Base-by-base conservation (phyloP, 2,888 invertebrate species). In the Chouioia cunea region DNA sequence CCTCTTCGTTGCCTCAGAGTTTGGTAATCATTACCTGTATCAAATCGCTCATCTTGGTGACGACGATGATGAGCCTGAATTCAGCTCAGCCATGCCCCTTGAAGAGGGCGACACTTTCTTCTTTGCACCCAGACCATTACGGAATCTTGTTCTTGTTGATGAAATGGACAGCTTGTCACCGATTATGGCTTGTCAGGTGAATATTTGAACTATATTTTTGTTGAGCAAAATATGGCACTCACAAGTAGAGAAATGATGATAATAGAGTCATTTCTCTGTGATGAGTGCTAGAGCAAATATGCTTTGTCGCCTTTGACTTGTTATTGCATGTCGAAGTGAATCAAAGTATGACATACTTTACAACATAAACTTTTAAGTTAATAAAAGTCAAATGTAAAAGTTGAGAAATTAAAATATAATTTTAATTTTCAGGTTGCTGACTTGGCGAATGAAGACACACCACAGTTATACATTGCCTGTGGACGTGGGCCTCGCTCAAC, bases 61-160 rank as follows among this genome's bases (percentile, higher is more conserved):
- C 87, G 98, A 99, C 82, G 99, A 99, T 84, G 99, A 98, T 85
- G 99, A 99, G 82, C 95, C 98, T 0, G 98, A 99, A 84, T 99
- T 99, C 85, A 97, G 97, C 85, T 97, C 97, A 16, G 97, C 97
- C 0, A 97, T 97, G 95, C 97, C 97, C 0, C 86, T 99, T 56
- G 99, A 99, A 86, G 99, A 99, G 86, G 99, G 98, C 8, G 99
- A 99, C 82, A 99, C 98, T 0, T 99, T 99, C 87, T 99, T 99
- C 88, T 99, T 99, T 87, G 97, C 97, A 0, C 98, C 99, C 0
- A 89, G 99, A 77, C 91, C 94, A 0, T 88, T 99, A 1, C 92
- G 96, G 81, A 99, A 99, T 88, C 89, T 99, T 48, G 97, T 99
- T 0, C 88, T 97, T 79, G 98, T 99, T 8, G 99, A 99, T 87